A percentile compares a stretch with the other conserved stretches of the same genome.
Evolutionary conservation across 2,888 invertebrate species (phyloP).

Genomic region (Drosophila mettleri): DNA sequence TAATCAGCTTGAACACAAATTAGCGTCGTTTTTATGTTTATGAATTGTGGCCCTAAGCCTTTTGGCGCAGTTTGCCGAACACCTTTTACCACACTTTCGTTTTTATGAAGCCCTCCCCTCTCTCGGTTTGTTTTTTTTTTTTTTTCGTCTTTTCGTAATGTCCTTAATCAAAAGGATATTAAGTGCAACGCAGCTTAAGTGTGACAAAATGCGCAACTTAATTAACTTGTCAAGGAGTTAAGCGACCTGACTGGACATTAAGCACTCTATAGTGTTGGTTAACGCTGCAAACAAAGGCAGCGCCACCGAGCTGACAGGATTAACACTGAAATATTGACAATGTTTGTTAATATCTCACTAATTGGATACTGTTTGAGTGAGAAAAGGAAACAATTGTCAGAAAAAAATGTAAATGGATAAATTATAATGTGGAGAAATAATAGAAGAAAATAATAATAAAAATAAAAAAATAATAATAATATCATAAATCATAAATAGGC

Average conservation of each 20-base stretch:
- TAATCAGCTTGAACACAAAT: conserved; percentile 76
- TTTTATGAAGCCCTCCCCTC: conserved; percentile 8
- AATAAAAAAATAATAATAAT: too few relatives aligned
- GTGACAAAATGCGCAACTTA: conserved; percentile 73
- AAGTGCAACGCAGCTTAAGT: conserved; percentile 63
- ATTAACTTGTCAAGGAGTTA: conserved; percentile 76
- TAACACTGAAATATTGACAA: not conserved
- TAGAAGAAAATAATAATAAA: too few relatives aligned
- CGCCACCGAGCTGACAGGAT: not conserved
- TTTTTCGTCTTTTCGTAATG: conserved; percentile 12
- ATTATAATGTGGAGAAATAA: not conserved
- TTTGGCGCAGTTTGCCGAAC: conserved; percentile 17
- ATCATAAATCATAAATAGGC: too few relatives aligned
- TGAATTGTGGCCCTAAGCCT: conserved; percentile 50
- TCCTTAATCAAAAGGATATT: conserved; percentile 53
- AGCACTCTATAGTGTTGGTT: conserved; percentile 17
- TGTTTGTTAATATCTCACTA: not conserved
- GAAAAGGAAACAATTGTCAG: not conserved
- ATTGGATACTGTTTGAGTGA: conserved; percentile 7
- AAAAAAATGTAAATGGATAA: not conserved
- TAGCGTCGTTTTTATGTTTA: conserved; percentile 62
- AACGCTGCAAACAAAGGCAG: conserved; percentile 14
- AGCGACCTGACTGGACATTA: conserved; percentile 47
- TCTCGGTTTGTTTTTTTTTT: not conserved
- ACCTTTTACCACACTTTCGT: conserved; percentile 10